Conservation (phyloP, 2,888 invertebrate species). For the Chrysina gloriosa region DNA sequence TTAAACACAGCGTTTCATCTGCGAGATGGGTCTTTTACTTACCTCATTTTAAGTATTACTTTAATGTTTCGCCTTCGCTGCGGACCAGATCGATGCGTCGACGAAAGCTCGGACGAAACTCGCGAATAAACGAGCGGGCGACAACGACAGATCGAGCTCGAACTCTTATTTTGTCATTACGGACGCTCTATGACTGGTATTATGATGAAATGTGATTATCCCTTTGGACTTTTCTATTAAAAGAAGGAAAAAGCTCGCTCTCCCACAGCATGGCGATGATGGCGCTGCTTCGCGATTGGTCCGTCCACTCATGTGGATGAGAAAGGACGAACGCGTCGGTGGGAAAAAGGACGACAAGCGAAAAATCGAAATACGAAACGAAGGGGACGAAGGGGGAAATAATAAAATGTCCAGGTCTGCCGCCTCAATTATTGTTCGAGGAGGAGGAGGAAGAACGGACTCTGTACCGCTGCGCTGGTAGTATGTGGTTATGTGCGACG, state of each 20-base stretch:
- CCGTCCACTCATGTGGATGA: neutral
- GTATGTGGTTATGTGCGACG: neutral
- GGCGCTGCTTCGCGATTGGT: slow-evolving; percentile 1
- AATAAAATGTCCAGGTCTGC: slow-evolving; percentile 1
- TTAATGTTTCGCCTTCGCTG: slow-evolving; percentile 61
- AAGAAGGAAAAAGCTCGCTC: slow-evolving; percentile 27
- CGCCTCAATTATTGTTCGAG: slow-evolving; percentile 2
- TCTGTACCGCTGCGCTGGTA: neutral
- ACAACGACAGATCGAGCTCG: slow-evolving; percentile 60
- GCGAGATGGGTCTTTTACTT: slow-evolving; percentile 63
- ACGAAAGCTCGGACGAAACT: neutral
- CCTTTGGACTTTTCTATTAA: slow-evolving; percentile 44
- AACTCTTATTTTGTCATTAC: slow-evolving; percentile 67
- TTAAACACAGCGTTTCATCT: slow-evolving; percentile 64
- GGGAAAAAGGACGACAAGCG: neutral
- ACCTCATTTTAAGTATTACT: slow-evolving; percentile 65
- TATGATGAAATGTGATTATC: slow-evolving; percentile 59
- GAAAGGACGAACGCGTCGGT: neutral
- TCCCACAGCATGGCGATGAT: slow-evolving; percentile 49
- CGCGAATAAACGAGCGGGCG: slow-evolving; percentile 47
- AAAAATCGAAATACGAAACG: slow-evolving; percentile 6
- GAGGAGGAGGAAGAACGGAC: neutral
- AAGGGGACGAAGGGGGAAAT: neutral
- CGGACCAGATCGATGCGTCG: neutral
- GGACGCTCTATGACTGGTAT: slow-evolving; percentile 63